Conservation (phyloP, 2,113 vertebrate species). For the Cathartes aura region DNA sequence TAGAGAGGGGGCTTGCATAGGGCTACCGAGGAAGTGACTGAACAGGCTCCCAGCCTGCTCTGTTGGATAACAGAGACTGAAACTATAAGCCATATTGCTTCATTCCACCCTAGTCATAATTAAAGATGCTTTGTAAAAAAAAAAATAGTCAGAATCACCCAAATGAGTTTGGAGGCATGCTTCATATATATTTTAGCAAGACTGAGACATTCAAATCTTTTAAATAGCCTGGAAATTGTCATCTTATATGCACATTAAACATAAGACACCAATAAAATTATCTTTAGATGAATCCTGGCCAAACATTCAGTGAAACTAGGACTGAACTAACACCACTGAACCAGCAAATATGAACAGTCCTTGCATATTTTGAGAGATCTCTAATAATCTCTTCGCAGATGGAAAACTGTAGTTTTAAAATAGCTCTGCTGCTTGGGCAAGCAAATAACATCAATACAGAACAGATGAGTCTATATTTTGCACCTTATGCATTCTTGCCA, state of each 20-base stretch:
- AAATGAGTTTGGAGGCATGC: neutral
- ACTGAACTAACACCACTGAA: neutral
- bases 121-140: neutral
- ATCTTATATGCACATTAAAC: neutral
- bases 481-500: neutral
- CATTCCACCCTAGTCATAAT: neutral
- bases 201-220: neutral
- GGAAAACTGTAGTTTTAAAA: constrained; percentile 39
- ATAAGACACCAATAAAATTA: neutral
- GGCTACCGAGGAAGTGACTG: neutral
- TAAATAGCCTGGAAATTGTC: neutral
- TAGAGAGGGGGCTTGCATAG: neutral
- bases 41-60: neutral
- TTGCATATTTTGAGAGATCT: neutral
- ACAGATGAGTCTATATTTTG: constrained; percentile 26
- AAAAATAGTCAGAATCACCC: neutral
- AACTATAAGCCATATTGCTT: fast-evolving
- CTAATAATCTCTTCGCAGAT: constrained; percentile 34
- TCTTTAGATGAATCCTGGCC: neutral
- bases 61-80: neutral
- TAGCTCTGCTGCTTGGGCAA: constrained; percentile 50
- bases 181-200: neutral
- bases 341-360: constrained; percentile 10
- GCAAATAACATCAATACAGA: constrained; percentile 21
- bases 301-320: neutral